Evolutionary conservation across 2,888 invertebrate species (phyloP), one percentile per base, ranked within the genome.

Genomic region (Dynastes maya): DNA sequence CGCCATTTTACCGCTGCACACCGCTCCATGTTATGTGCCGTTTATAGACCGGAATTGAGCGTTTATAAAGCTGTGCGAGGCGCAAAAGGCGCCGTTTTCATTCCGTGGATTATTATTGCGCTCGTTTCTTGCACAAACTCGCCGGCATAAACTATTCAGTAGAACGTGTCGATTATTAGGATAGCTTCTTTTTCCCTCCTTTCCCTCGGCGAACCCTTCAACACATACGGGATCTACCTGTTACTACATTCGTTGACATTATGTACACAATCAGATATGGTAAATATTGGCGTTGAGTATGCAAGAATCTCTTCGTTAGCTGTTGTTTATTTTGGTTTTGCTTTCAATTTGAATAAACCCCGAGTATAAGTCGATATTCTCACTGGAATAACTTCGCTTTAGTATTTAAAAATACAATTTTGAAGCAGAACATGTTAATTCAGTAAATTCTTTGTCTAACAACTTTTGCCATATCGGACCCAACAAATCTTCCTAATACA

Each of bases 51-150:
- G 83, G 85, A 87, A 88, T 88, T 85, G 87, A 87, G 84, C 87
- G 86, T 87, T 86, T 88, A 87, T 87, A 87, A 87, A 87, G 86
- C 86, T 85, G 85, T 86, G 86, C 85, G 86, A 85, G 85, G 85
- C 86, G 87, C 85, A 86, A 87, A 87, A 86, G 86, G 87, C 85
- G 84, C 85, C 87, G 86, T 88, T 87, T 87, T 87, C 88, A 88
- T 88, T 87, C 85, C 85, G 84, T 82, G 83, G 87, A 88, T 88
- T 87, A 88, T 87, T 88, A 85, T 85, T 85, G 83, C 84, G 80
- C 86, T 85, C 85, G 85, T 85, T 85, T 85, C 85, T 86, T 85
- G 80, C 72, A 61, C 80, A 81, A 80, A 80, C 80, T 80, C 72
- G 77, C 78, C 70, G 80, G 80, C 80, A 61, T 74, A 74, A 74